Evolutionary conservation across 2,888 invertebrate genomes (phyloP).

Genomic region (Bellardia bayeri): DNA sequence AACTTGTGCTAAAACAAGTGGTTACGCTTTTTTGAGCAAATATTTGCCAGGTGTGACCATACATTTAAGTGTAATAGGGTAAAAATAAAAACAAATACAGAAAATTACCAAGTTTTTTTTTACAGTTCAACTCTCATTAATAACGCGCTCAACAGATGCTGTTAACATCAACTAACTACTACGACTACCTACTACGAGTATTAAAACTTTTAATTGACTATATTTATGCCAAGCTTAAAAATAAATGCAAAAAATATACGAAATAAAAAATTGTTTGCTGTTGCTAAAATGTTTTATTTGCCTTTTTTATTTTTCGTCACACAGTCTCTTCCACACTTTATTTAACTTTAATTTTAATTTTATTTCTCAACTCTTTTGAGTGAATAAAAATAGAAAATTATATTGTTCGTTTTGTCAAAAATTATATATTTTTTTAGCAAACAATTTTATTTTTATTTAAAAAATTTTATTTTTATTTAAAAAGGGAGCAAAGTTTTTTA

Average conservation of each 20-base stretch:
- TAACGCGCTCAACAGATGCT: slow-evolving; percentile 62
- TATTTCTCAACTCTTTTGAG: slow-evolving; percentile 35
- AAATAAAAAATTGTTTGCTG: slow-evolving; percentile 26
- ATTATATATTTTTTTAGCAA: slow-evolving; percentile 19
- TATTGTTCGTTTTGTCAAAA: slow-evolving; percentile 60
- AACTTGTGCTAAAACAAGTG: no score
- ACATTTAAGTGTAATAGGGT: slow-evolving; percentile 6
- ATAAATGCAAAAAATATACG: slow-evolving; percentile 28
- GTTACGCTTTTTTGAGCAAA: no score
- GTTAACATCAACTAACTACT: slow-evolving; percentile 65
- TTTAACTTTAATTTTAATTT: neutral
- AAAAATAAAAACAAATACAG: neutral
- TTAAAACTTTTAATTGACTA: slow-evolving; percentile 71
- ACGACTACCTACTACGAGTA: slow-evolving; percentile 1
- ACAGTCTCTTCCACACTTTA: slow-evolving; percentile 16
- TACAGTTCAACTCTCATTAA: slow-evolving; percentile 60
- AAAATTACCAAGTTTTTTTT: slow-evolving; percentile 51
- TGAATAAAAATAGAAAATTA: slow-evolving; percentile 32
- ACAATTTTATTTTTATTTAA: slow-evolving; percentile 44
- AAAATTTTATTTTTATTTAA: no score
- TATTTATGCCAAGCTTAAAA: slow-evolving; percentile 66
- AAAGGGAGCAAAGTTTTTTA: slow-evolving; percentile 29
- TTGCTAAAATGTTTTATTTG: slow-evolving; percentile 15
- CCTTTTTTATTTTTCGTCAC: neutral
- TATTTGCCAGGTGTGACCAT: no score